phyloP scores from a whole-genome alignment of 2,797 vertebrate genomes.

The Chromobotia macracanthus region DNA sequence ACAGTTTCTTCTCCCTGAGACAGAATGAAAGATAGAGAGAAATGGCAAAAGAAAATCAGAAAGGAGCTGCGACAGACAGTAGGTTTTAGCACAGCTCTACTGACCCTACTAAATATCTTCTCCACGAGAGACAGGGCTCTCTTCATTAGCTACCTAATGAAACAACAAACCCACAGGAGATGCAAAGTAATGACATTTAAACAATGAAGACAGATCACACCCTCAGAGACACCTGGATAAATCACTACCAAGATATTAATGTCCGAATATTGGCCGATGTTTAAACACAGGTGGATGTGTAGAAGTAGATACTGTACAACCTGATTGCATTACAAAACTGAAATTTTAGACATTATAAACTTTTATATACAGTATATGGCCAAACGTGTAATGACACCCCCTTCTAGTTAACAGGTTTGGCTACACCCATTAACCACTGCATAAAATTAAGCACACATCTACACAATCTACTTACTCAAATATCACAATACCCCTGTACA shows the following conservation, averaged over 20 bases:
- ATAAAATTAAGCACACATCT: too few relatives aligned
- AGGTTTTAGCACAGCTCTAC: slow-evolving; percentile 28
- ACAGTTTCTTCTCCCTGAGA: slow-evolving; percentile 86
- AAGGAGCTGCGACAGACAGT: neutral
- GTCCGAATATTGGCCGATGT: neutral
- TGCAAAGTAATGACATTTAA: slow-evolving; percentile 27
- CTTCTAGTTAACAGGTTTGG: too few relatives aligned
- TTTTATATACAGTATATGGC: too few relatives aligned
- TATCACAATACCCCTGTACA: too few relatives aligned
- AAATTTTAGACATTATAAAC: neutral
- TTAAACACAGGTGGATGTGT: neutral
- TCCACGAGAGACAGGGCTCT: slow-evolving; percentile 5
- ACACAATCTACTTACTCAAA: too few relatives aligned
- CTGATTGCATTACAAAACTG: neutral
- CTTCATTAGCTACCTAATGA: slow-evolving; percentile 42
- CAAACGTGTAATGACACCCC: too few relatives aligned
- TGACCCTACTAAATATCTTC: slow-evolving; percentile 26
- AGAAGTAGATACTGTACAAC: neutral
- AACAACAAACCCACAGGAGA: slow-evolving; percentile 29
- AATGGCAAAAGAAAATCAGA: slow-evolving; percentile 1
- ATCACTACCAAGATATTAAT: neutral
- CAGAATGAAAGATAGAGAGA: neutral
- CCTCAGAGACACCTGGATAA: slow-evolving; percentile 24
- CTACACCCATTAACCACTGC: too few relatives aligned
- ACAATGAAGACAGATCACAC: slow-evolving; percentile 13